Base-by-base conservation (phyloP, 2,797 vertebrate species). In the Telmatherina bonti region DNA sequence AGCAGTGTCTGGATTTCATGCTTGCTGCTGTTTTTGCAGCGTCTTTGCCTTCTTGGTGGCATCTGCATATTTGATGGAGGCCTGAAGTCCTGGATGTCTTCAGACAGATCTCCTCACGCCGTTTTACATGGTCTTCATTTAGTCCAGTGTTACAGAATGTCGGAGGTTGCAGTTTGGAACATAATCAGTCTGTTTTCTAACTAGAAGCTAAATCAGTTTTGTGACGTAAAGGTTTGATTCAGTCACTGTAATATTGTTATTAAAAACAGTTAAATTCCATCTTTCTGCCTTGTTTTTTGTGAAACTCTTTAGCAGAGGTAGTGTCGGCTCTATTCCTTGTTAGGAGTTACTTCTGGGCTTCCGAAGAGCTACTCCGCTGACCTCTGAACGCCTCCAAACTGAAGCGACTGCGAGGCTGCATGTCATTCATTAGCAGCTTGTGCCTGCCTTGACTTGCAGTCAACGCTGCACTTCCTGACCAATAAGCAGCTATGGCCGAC, bases 381-480 rank as follows among this genome's bases (percentile, higher is more conserved):
- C 67, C 57, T 84, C 62, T 52, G 53, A 80, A 84, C 73, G 47
- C 79, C 59, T 77, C 8, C 67, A 53, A 33, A 77, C 63, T 30
- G 61, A 79, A 67, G 67, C 20, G 22, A 60, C 63, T 71, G 64
- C 77, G 69, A 58, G 67, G 59, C 75, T 79, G 79, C 78, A 67
- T 89, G 88, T 91, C 83, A 80, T 87, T 91, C 85, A 90, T 92
- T 89, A 90, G 86, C 87, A 90, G 86, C 86, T 85, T 90, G 76
- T 88, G 89, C 91, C 87, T 91, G 88, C 87, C 90, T 85, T 86
- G 85, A 92, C 88, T 90, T 74, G 84, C 78, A 90, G 92, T 92
- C 86, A 90, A 85, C 85, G 84, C 86, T 85, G 78, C 85, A 86
- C 82, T 91, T 92, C 90, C 86, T 92, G 89, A 91, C 90, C 90